Evolutionary conservation across 2,797 vertebrate species (phyloP).

Genomic region (Hippopotamyrus pictus): DNA sequence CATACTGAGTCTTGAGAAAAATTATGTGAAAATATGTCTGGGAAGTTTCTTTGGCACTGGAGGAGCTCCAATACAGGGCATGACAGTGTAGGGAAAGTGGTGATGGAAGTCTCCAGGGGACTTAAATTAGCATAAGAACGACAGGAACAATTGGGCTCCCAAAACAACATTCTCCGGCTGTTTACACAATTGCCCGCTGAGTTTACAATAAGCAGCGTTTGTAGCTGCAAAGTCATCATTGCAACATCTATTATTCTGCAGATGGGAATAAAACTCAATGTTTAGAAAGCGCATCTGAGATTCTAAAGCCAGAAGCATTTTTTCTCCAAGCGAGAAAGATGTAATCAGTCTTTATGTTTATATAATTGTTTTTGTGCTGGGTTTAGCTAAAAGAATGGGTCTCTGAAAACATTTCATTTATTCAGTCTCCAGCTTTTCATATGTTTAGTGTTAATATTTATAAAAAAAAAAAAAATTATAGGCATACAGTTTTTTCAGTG

Average conservation of each 20-base stretch:
- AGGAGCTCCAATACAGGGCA: background rate
- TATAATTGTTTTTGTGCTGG: background rate
- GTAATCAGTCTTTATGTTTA: background rate
- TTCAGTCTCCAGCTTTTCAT: background rate
- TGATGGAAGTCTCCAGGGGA: background rate
- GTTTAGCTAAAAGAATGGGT: background rate
- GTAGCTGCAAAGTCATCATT: background rate
- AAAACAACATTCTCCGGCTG: background rate
- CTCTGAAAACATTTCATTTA: background rate
- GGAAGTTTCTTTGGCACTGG: background rate
- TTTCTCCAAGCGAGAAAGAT: background rate
- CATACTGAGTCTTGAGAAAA: background rate
- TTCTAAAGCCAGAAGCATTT: constrained; percentile 3
- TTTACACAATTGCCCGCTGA: background rate
- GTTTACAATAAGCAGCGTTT: background rate
- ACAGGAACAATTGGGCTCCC: background rate
- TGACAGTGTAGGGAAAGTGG: background rate
- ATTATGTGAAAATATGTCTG: background rate
- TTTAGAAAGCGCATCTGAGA: background rate
- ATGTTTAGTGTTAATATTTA: background rate
- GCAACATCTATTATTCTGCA: background rate
- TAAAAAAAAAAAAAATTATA: too few species aligned
- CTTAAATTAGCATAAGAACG: background rate
- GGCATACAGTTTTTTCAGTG: background rate
- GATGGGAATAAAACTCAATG: background rate